Conservation (phyloP, 2,113 vertebrate genomes). For the Ramphastos sulfuratus region DNA sequence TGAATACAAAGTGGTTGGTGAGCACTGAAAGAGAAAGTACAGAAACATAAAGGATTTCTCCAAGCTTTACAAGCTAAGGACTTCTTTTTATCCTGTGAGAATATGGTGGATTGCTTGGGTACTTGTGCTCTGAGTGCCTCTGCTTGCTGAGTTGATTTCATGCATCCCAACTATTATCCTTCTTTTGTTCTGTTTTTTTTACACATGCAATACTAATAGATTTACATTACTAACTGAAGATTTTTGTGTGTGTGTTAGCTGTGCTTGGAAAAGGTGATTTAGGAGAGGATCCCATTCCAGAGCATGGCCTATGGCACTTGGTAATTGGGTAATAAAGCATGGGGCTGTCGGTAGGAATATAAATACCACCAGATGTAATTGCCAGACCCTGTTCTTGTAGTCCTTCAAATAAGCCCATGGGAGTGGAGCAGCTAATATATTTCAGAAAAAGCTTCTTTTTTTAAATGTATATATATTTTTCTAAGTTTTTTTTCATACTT, state of each 20-base stretch:
- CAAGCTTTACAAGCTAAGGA: background rate
- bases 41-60: background rate
- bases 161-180: background rate
- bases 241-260: background rate
- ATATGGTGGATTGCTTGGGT: background rate
- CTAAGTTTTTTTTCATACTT: background rate
- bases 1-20: background rate
- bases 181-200: background rate
- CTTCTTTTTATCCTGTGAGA: background rate
- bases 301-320: background rate
- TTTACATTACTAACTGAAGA: background rate
- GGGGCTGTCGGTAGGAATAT: background rate
- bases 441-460: background rate
- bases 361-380: background rate
- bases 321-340: constrained; percentile 2
- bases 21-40: background rate
- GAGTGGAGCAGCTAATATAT: background rate
- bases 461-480: background rate
- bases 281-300: background rate
- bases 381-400: background rate
- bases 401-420: background rate
- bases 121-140: background rate
- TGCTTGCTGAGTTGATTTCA: background rate
- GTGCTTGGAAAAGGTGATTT: background rate
- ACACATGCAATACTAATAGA: background rate